Percentiles rank a stretch among this genome's conserved stretches.
Evolutionary conservation across 2,113 vertebrate species (phyloP).

Genomic region (Pogonocichla stellata): DNA sequence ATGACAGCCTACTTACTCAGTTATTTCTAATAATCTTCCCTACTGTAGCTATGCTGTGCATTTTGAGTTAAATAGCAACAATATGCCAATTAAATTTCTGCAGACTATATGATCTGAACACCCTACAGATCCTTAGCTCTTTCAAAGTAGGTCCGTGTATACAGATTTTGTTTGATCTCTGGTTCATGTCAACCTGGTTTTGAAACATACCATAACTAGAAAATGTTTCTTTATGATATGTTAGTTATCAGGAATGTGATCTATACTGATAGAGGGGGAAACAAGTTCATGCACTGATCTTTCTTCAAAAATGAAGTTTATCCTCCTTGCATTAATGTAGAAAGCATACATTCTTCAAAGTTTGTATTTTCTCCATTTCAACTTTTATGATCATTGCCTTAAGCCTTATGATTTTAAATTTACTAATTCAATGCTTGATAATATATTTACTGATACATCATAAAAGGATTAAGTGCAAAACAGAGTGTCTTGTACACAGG

Average conservation of each 20-base stretch:
- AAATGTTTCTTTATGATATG: conserved; percentile 30
- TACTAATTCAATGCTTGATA: background rate
- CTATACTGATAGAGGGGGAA: background rate
- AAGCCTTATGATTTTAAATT: background rate
- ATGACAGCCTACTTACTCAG: conserved; percentile 16
- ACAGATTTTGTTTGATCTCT: conserved; percentile 70
- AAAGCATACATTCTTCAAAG: background rate
- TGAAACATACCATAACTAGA: conserved; percentile 54
- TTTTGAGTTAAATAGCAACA: conserved; percentile 50
- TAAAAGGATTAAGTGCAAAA: background rate
- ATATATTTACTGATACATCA: background rate
- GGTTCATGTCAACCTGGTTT: conserved; percentile 54
- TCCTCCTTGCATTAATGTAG: background rate
- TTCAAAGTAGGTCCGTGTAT: conserved; percentile 60
- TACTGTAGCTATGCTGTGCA: conserved; percentile 5
- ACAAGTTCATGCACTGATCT: background rate
- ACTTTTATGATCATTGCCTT: background rate
- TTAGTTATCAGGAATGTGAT: conserved; percentile 44
- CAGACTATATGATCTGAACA: conserved; percentile 53
- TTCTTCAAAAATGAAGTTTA: background rate
- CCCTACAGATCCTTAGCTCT: conserved; percentile 46
- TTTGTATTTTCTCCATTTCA: background rate
- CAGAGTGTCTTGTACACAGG: background rate
- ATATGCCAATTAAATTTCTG: conserved; percentile 64
- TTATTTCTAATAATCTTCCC: conserved; percentile 20